phyloP scores from a whole-genome alignment of 2,888 invertebrate genomes.

The Diogma glabrata region DNA sequence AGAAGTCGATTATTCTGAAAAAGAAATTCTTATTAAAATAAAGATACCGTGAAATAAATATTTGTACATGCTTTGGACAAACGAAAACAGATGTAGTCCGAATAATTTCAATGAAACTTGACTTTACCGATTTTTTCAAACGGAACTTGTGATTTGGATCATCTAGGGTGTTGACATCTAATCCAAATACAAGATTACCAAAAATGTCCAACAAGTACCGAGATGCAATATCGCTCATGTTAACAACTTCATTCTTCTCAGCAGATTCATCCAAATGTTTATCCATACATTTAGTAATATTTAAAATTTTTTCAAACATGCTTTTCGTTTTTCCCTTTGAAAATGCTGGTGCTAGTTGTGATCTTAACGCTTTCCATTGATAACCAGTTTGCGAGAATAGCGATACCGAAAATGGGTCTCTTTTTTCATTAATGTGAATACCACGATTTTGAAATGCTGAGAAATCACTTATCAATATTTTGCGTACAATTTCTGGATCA shows the following conservation, averaged over 20 bases:
- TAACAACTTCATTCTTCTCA: conserved; percentile 29
- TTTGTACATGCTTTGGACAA: too few species aligned
- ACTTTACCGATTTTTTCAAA: too few species aligned
- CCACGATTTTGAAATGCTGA: conserved; percentile 47
- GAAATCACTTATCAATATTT: conserved; percentile 45
- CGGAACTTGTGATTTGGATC: conserved; percentile 23
- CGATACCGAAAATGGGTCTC: conserved; percentile 44
- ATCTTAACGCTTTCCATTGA: conserved; percentile 45
- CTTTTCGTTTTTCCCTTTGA: conserved; percentile 47
- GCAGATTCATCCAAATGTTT: conserved; percentile 31
- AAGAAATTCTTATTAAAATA: too few species aligned
- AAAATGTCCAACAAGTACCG: conserved; percentile 29
- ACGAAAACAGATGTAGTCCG: too few species aligned
- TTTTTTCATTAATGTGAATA: conserved; percentile 41
- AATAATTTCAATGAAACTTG: too few species aligned
- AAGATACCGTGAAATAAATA: too few species aligned
- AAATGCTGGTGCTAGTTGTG: conserved; percentile 48
- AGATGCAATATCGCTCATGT: conserved; percentile 31
- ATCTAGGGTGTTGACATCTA: conserved; percentile 23
- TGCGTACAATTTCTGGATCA: conserved; percentile 45
- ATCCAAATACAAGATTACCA: conserved; percentile 29
- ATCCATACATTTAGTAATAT: conserved; percentile 39
- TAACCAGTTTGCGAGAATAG: conserved; percentile 43
- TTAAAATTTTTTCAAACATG: conserved; percentile 44
- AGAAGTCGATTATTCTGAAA: too few species aligned